A percentile compares a stretch with the other conserved stretches of the same genome.
Evolutionary conservation across 1,140 invertebrate species (phyloP).

Genomic region (Leguminivora glycinivorella): DNA sequence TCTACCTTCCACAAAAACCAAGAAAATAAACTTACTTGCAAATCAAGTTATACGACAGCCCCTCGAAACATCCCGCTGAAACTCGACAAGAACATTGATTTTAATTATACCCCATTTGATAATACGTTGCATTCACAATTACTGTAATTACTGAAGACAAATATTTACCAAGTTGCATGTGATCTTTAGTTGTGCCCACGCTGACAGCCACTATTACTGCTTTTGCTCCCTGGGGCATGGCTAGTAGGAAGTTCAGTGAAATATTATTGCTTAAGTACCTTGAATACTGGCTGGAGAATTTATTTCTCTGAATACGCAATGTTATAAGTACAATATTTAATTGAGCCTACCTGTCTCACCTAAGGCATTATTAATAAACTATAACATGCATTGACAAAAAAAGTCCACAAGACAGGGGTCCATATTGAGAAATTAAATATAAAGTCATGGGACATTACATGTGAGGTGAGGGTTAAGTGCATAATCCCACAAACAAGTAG

Average conservation of each 20-base stretch:
- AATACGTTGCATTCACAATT: constrained; percentile 41
- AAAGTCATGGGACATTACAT: no score
- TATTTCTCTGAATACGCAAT: not conserved
- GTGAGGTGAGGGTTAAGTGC: no score
- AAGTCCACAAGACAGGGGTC: no score
- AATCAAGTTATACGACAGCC: not conserved
- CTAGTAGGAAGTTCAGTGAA: constrained; percentile 30
- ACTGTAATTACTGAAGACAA: constrained; percentile 72
- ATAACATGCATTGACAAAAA: no score
- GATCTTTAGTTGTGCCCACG: constrained; percentile 64
- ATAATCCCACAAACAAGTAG: no score
- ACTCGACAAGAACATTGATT: constrained; percentile 16
- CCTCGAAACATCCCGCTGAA: not conserved
- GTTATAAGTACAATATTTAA: not conserved
- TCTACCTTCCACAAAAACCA: not conserved
- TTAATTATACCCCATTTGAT: constrained; percentile 24
- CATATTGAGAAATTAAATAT: no score
- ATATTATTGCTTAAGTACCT: constrained; percentile 18
- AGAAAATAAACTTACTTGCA: not conserved
- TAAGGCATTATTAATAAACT: not conserved
- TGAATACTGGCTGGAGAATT: not conserved
- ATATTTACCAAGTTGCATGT: constrained; percentile 68
- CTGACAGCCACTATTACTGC: constrained; percentile 63
- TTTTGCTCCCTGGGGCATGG: constrained; percentile 49
- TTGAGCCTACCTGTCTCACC: not conserved